Conservation (phyloP, 1,140 invertebrate genomes). For the Brachionus sp. region DNA sequence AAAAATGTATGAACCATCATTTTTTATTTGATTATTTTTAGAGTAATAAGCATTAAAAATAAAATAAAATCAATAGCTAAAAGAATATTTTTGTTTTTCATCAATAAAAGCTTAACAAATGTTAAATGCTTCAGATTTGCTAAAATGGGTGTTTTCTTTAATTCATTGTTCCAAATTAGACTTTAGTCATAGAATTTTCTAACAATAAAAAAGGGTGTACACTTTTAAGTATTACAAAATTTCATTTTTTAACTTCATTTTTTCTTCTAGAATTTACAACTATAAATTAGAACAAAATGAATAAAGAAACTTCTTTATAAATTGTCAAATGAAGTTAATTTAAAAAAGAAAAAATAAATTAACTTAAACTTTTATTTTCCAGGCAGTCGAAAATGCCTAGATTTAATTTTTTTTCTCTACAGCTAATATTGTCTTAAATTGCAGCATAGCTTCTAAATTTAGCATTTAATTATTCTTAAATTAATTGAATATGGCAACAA, state of each 20-base stretch:
- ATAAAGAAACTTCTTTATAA: not conserved
- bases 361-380: not conserved
- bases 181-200: constrained; percentile 1
- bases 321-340: not conserved
- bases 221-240: not conserved
- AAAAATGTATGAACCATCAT: too few species aligned
- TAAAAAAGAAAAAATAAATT: too few species aligned
- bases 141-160: not conserved
- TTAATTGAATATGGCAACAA: not conserved
- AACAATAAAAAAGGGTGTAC: not conserved
- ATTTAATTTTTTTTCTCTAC: not conserved
- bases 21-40: too few species aligned
- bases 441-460: not conserved
- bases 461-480: not conserved
- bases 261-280: not conserved
- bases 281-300: too few species aligned
- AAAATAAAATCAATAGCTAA: not conserved
- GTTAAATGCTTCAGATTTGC: not conserved
- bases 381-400: not conserved
- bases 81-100: not conserved
- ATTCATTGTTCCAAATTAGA: not conserved
- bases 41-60: too few species aligned
- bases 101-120: not conserved
- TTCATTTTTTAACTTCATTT: not conserved
- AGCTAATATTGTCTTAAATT: not conserved